Base-by-base conservation (phyloP, 2,888 invertebrate species). In the Sphecodes monilicornis region DNA sequence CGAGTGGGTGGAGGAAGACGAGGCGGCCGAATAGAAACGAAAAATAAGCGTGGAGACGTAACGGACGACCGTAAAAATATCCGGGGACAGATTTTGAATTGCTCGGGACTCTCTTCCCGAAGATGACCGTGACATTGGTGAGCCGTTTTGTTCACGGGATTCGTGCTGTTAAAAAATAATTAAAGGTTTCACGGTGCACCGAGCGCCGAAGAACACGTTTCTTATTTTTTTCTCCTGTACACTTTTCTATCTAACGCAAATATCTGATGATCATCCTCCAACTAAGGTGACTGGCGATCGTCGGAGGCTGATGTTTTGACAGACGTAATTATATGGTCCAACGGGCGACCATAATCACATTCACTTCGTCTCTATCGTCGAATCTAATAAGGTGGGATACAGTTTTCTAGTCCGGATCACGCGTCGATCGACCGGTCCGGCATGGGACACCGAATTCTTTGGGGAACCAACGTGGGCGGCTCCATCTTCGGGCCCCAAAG, bases 361-460 rank as follows among this genome's bases (percentile, higher is more conserved):
- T 91, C 91, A 91, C 93, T 93, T 91, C 88, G 88, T 91, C 90
- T 91, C 87, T 89, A 92, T 93, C 91, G 87, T 86, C 78, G 71
- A 86, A 85, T 92, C 90, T 90, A 90, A 90, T 88, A 79, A 87
- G 16, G 71, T 68, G 41, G 69, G 81, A 83, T 79, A 81, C 69
- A 32, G 66, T 46, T 68, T 68, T 18, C 26, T 50, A 29, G 26
- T 22, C 46, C 41, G 60, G n/a, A 46, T 57, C 70, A 16, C 16
- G 22, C 70, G 64, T 60, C 57, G 46, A 75, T 73, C 50, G 72
- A 32, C 46, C 64, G 60, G 68, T 46, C 69, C 80, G 73, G 74
- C 69, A 3, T n/a, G 50, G 57, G 57, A 46, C 72, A 77, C 64
- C 69, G 57, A 66, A 78, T 82, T 80, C 82, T 66, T 16, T 36